Evolutionary conservation across 1,140 invertebrate species (phyloP).

Genomic region (Belonocnema kinseyi): DNA sequence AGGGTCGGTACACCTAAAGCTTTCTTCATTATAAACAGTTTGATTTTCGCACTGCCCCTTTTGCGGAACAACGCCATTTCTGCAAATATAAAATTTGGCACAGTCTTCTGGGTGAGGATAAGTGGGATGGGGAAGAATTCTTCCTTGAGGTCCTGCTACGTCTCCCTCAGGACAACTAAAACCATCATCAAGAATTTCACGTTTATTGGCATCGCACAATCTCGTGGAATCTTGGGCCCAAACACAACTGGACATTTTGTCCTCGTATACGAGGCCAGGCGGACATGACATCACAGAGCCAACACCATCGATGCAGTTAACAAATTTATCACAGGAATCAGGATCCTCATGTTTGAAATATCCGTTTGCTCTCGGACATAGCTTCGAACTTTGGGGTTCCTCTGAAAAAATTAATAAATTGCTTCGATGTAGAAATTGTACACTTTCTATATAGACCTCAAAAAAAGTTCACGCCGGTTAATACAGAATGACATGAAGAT

Average conservation of each 20-base stretch:
- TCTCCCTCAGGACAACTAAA: slow-evolving; percentile 87
- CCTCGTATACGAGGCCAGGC: slow-evolving; percentile 88
- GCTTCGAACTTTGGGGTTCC: slow-evolving; percentile 82
- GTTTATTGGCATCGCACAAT: slow-evolving; percentile 71
- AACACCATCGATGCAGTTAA: slow-evolving; percentile 86
- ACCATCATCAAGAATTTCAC: slow-evolving; percentile 84
- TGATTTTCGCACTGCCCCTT: slow-evolving; percentile 85
- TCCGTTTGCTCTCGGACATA: slow-evolving; percentile 87
- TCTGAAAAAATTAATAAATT: slow-evolving; percentile 73
- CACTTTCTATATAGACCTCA: background rate
- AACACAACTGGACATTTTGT: slow-evolving; percentile 83
- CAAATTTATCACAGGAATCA: slow-evolving; percentile 88
- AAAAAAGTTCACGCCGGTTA: too few species aligned
- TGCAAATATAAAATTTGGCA: slow-evolving; percentile 90
- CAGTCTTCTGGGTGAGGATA: slow-evolving; percentile 90
- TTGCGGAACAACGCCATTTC: slow-evolving; percentile 86
- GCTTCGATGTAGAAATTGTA: slow-evolving; percentile 1
- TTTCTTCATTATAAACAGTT: slow-evolving; percentile 88
- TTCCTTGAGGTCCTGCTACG: slow-evolving; percentile 81
- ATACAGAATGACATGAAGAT: too few species aligned
- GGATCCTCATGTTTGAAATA: slow-evolving; percentile 87
- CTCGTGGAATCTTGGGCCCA: slow-evolving; percentile 82
- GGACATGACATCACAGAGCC: slow-evolving; percentile 85
- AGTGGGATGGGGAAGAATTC: slow-evolving; percentile 85
- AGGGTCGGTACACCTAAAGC: slow-evolving; percentile 87